Evolutionary conservation across 2,888 invertebrate species (phyloP), one percentile per base, ranked within the genome.

Genomic region (Brachycybe producta): DNA sequence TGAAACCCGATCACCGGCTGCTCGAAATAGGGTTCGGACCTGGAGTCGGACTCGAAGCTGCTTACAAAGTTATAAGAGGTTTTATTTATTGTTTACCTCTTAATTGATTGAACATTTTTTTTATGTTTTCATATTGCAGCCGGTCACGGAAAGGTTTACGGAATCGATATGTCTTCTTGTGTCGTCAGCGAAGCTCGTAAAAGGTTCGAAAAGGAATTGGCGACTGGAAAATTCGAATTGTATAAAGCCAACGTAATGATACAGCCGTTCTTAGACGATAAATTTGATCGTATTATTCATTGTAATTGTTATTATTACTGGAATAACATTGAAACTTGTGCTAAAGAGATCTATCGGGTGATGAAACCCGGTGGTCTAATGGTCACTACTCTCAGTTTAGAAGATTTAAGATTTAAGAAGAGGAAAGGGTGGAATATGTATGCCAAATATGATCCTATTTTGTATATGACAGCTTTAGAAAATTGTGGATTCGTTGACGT

Each of bases 261-360:
- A 11, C 11, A 11, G 32, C 32, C 32, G 32, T 32, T 32, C 32
- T 11, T 11, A 11, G 32, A 32, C n/a, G 32, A 32, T 11, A 11
- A 32, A n/a, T 32, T 32, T n/a, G 32, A 32, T n/a, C 32, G 32
- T 32, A n/a, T 32, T n/a, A 32, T 32, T n/a, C 32, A 32, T 32
- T 11, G 11, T 32, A 32, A 32, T n/a, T 11, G 32, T 32, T 32
- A 11, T n/a, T 32, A 32, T n/a, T 32, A 32, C 32, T 32, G 32
- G 32, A 11, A 11, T n/a, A n/a, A 32, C 32, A 11, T 32, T 11
- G 32, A 32, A n/a, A 32, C 32, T 11, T 11, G 32, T 32, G 11
- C n/a, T 11, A 11, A n/a, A 11, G 32, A 32, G 32, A 32, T 32
- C 32, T 32, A n/a, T 11, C 32, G 32, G 11, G 32, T 32, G 32